Conservation (phyloP, 2,888 invertebrate species). For the Hedychridium roseum region DNA sequence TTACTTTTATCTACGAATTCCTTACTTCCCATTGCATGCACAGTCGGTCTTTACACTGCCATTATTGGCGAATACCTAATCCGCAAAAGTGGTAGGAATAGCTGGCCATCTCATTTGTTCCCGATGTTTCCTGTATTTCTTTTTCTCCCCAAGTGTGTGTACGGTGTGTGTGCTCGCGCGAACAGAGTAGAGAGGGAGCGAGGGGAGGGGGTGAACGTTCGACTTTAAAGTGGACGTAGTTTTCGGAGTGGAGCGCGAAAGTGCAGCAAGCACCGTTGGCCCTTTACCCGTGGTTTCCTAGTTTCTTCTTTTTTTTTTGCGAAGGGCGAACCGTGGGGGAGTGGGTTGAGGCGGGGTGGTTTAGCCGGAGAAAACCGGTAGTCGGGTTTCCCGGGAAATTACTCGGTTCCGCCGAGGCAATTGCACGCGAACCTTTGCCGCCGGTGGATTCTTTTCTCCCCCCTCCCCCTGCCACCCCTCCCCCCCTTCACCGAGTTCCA, state of each 20-base stretch:
- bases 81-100: too few relatives aligned
- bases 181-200: too few relatives aligned
- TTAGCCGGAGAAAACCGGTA: slow-evolving; percentile 25
- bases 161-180: too few relatives aligned
- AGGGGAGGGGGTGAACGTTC: slow-evolving; percentile 23
- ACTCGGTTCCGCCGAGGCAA: slow-evolving; percentile 33
- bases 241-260: slow-evolving; percentile 20
- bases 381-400: slow-evolving; percentile 37
- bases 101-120: too few relatives aligned
- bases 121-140: too few relatives aligned
- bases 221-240: slow-evolving; percentile 36
- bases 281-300: slow-evolving; percentile 29
- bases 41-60: too few relatives aligned
- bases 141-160: too few relatives aligned
- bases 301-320: slow-evolving; percentile 13
- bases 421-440: slow-evolving; percentile 17
- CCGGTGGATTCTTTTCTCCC: slow-evolving; percentile 12
- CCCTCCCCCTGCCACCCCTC: slow-evolving; percentile 10
- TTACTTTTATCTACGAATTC: too few relatives aligned
- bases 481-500: too few relatives aligned
- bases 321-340: slow-evolving; percentile 12
- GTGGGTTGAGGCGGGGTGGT: too few relatives aligned
- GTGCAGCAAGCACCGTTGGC: slow-evolving; percentile 20
- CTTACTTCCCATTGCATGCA: too few relatives aligned
- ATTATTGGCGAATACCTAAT: too few relatives aligned